Evolutionary conservation across 2,797 vertebrate species (phyloP).

Genomic region (Leucoraja ocellata): DNA sequence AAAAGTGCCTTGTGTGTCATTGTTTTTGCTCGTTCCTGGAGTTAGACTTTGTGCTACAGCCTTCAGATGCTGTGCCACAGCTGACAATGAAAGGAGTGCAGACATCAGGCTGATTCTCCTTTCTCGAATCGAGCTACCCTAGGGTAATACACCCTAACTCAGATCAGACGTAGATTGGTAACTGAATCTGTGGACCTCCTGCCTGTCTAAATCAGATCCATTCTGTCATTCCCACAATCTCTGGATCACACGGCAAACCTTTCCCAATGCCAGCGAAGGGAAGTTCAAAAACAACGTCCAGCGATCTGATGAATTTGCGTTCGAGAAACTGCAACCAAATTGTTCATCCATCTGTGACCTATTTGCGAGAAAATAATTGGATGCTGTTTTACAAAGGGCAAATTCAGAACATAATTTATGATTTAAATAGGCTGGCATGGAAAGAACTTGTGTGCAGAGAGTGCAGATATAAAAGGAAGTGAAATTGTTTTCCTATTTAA

Average conservation of each 20-base stretch:
- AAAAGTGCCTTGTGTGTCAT: neutral
- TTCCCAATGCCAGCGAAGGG: neutral
- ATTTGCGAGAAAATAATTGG: conserved; percentile 23
- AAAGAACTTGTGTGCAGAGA: neutral
- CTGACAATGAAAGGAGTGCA: no score
- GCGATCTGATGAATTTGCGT: neutral
- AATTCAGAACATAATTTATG: neutral
- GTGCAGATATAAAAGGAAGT: conserved; percentile 20
- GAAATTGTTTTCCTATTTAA: conserved; percentile 32
- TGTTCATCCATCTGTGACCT: conserved; percentile 27
- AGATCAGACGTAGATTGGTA: no score
- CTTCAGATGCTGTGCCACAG: neutral
- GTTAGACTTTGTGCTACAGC: neutral
- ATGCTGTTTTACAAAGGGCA: conserved; percentile 16
- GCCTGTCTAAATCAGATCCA: neutral
- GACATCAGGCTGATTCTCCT: neutral
- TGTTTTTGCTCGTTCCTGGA: neutral
- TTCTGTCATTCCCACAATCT: neutral
- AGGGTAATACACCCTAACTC: neutral
- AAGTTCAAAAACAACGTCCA: neutral
- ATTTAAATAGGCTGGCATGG: conserved; percentile 27
- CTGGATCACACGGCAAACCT: neutral
- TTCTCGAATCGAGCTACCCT: neutral
- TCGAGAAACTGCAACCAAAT: neutral
- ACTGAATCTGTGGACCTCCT: neutral